Conservation (phyloP, 2,888 invertebrate species). For the Cyrtodaria siliqua region DNA sequence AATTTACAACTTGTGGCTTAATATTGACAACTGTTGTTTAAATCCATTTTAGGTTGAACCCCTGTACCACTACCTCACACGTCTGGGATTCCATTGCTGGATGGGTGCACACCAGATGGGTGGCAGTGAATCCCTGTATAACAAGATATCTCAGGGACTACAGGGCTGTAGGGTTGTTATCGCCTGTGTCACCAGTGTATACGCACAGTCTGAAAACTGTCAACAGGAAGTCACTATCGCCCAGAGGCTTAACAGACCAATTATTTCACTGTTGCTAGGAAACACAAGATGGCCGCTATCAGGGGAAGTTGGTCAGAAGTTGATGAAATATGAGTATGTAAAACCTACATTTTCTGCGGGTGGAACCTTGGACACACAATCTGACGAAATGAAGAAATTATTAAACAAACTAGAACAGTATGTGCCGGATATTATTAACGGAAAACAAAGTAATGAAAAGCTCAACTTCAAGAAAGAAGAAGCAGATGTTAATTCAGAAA, state of each 20-base stretch:
- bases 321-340: slow-evolving; percentile 3
- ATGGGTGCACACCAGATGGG: slow-evolving; percentile 83
- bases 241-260: slow-evolving; percentile 38
- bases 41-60: slow-evolving; percentile 59
- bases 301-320: slow-evolving; percentile 28
- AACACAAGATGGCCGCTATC: slow-evolving; percentile 41
- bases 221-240: slow-evolving; percentile 50
- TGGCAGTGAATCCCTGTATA: slow-evolving; percentile 83
- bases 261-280: slow-evolving; percentile 43
- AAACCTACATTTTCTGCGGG: neutral
- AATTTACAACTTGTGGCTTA: too few relatives aligned
- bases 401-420: neutral
- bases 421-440: neutral
- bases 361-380: slow-evolving; percentile 8
- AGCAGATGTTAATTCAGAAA: neutral
- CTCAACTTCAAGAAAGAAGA: neutral
- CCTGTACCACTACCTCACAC: slow-evolving; percentile 74
- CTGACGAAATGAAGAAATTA: slow-evolving; percentile 2
- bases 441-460: neutral
- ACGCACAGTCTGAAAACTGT: slow-evolving; percentile 37
- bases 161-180: slow-evolving; percentile 73
- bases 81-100: slow-evolving; percentile 79
- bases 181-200: slow-evolving; percentile 52
- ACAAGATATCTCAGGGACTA: slow-evolving; percentile 80
- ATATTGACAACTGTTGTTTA: too few relatives aligned